phyloP scores from a whole-genome alignment of 1,140 invertebrate species.

The Lordiphosa clarofinis region DNA sequence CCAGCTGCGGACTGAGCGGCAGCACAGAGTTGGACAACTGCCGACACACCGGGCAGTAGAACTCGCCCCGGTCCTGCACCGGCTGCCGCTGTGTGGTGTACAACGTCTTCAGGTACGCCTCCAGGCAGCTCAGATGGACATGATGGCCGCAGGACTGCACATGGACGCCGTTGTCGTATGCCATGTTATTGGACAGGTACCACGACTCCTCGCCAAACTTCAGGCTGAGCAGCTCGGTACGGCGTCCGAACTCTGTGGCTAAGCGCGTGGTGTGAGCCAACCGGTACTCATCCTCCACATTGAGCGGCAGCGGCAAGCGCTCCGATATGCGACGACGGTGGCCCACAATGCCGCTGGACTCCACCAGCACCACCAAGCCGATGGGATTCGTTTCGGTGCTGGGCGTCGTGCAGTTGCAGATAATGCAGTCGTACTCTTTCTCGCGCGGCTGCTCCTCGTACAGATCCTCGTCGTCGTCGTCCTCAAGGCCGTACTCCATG shows the following conservation, averaged over 20 bases:
- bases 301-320: slow-evolving; percentile 62
- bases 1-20: slow-evolving; percentile 90
- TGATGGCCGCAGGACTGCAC: slow-evolving; percentile 98
- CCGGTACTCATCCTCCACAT: slow-evolving; percentile 58
- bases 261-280: slow-evolving; percentile 54
- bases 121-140: slow-evolving; percentile 94
- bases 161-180: slow-evolving; percentile 95
- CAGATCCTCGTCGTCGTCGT: slow-evolving; percentile 84
- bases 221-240: slow-evolving; percentile 61
- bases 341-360: slow-evolving; percentile 74
- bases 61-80: slow-evolving; percentile 92
- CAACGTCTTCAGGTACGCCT: slow-evolving; percentile 92
- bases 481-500: slow-evolving; percentile 80
- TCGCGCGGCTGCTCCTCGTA: slow-evolving; percentile 84
- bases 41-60: slow-evolving; percentile 95
- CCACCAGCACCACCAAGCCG: slow-evolving; percentile 92
- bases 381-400: slow-evolving; percentile 92
- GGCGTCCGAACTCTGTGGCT: slow-evolving; percentile 63
- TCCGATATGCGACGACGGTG: slow-evolving; percentile 76
- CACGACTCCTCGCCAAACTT: slow-evolving; percentile 84
- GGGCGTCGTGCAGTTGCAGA: slow-evolving; percentile 94
- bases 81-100: slow-evolving; percentile 87
- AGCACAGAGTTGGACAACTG: slow-evolving; percentile 96
- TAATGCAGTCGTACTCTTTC: slow-evolving; percentile 95
- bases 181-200: slow-evolving; percentile 91